A percentile compares a stretch with the other conserved stretches of the same genome.
Evolutionary conservation across 2,797 vertebrate species (phyloP).

Genomic region (Sebastes hopkinsi): DNA sequence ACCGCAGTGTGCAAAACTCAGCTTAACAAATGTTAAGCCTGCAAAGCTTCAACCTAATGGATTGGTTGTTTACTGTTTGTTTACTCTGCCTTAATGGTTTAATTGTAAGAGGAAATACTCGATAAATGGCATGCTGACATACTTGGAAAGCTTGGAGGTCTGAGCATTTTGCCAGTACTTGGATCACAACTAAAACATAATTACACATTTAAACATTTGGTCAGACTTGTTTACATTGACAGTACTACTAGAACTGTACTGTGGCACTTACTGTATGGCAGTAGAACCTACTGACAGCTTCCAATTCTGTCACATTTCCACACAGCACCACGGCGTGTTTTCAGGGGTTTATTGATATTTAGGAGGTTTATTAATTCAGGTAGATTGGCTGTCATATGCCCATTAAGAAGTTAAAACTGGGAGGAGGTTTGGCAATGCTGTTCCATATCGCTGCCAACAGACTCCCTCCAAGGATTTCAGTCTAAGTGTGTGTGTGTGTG

Average conservation of each 20-base stretch:
- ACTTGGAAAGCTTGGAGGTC: neutral
- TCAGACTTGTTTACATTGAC: neutral
- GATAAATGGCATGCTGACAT: neutral
- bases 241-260: neutral
- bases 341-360: constrained; percentile 61
- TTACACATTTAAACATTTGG: neutral
- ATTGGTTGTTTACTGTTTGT: neutral
- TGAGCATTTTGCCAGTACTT: neutral
- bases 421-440: constrained; percentile 68
- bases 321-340: constrained; percentile 19
- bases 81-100: neutral
- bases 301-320: constrained; percentile 13
- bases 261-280: neutral
- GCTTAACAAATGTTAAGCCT: neutral
- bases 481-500: constrained; percentile 3
- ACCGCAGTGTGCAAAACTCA: neutral
- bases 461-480: constrained; percentile 66
- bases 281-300: constrained; percentile 4
- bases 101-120: neutral
- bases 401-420: constrained; percentile 71
- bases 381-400: constrained; percentile 66
- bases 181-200: neutral
- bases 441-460: constrained; percentile 67
- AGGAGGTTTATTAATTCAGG: constrained; percentile 73
- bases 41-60: neutral